Evolutionary conservation across 2,888 invertebrate species (phyloP), one percentile per base, ranked within the genome.

Genomic region (Conops quadrifasciatus): DNA sequence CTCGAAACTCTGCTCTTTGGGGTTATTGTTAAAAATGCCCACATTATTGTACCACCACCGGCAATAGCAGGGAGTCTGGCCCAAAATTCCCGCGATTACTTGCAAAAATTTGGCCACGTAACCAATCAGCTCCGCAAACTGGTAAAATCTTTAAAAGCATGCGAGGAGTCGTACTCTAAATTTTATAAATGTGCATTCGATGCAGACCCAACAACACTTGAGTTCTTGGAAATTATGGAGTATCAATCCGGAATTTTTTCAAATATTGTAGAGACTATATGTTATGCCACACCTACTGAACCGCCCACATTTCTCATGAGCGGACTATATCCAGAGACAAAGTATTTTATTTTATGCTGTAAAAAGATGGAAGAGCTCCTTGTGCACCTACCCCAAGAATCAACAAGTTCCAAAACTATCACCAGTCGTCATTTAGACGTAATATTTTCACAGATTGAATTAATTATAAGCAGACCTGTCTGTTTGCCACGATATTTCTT

Each of bases 41-140:
- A 86, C 74, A 94, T 94, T 80, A 94, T 96, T 72, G 94, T 95
- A 72, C 97, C 97, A 36, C 96, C 97, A 51, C 96, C 97, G 0
- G 96, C 96, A 0, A 94, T 96, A 70, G 96, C 97, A 0, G 91
- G 92, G 2, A 91, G 93, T 2, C 89, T 94, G 67, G 95, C 95
- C 0, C 92, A 93, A 76, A 90, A 90, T 53, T 91, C 92, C 0
- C 88, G 93, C 66, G 94, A 94, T 80, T 93, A 94, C 78, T 88
- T 93, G 69, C 91, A 93, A 77, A 89, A 92, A 76, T 93, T 91
- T 82, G 94, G 94, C 0, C 91, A 94, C 76, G 91, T 94, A 1
- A 92, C 94, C 0, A 90, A 91, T 80, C 93, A 94, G 88, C 83
- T 95, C 76, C 86, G 93, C 63, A 93, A 93, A 83, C 91, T 92